Base-by-base conservation (phyloP, 1,140 invertebrate genomes). In the Thaumetopoea pityocampa region DNA sequence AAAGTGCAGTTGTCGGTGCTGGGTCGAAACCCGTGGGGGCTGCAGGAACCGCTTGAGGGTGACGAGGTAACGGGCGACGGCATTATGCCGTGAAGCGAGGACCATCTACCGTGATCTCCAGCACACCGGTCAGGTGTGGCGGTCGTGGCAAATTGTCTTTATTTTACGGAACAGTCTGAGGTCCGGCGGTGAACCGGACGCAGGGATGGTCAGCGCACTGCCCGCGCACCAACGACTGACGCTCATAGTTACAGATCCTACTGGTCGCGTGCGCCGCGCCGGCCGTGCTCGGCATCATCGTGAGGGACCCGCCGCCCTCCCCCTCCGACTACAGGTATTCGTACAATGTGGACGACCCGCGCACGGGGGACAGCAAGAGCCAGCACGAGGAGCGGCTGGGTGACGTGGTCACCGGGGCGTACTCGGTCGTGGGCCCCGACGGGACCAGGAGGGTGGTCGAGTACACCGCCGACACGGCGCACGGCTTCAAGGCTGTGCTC, bases 401-500 rank as follows among this genome's bases (percentile, higher is more conserved):
- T 4, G 87, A 90, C 47, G 68, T 85, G 5, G 89, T 90, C 7
- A 82, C 83, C 22, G 89, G 89, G 15, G 73, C 80, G 6, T 90
- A 90, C 52, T 86, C 85, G 16, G 67, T 90, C 2, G 56, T 89
- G 14, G 88, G 90, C 47, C 85, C 89, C 6, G 89, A 93, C 63
- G 91, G 91, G 5, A 91, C 87, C 18, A 80, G 87, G 29, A 87
- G 92, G 16, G 89, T 89, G 17, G 92, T 93, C 3, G 87, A 92
- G 18, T 93, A 93, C 72, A 91, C 89, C 2, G 90, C 91, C 4
- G 91, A 92, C 51, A 82, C 89, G 0, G 85, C 90, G 56, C 88
- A 86, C 38, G 92, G 92, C 9, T 92, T 92, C 70, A 88, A 91
- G 72, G 92, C 92, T 1, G 78, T 90, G 10, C 88, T 93, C 2